Percentiles rank a stretch among this genome's conserved stretches.
Evolutionary conservation across 2,888 invertebrate genomes (phyloP).

Genomic region (Anthrax anthrax): DNA sequence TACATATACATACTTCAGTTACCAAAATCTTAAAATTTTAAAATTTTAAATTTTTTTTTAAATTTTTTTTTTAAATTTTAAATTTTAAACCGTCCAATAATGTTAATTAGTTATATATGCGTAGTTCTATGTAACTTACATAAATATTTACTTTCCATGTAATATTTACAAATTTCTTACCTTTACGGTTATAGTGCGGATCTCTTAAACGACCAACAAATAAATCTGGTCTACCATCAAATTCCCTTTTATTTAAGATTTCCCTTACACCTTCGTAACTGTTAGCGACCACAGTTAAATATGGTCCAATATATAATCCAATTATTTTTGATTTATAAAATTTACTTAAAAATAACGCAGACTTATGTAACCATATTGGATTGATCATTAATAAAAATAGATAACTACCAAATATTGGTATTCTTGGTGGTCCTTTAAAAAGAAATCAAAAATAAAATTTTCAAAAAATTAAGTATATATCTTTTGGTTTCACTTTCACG

Average conservation of each 20-base stretch:
- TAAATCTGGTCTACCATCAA: slow-evolving; percentile 44
- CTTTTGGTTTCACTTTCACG: neutral
- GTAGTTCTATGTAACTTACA: too few relatives aligned
- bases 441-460: neutral
- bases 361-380: slow-evolving; percentile 38
- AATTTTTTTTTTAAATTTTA: too few relatives aligned
- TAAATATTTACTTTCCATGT: too few relatives aligned
- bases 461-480: neutral
- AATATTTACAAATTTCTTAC: slow-evolving; percentile 16
- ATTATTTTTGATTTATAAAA: slow-evolving; percentile 46
- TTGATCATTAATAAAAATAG: slow-evolving; percentile 41
- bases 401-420: slow-evolving; percentile 49
- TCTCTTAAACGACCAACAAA: slow-evolving; percentile 38
- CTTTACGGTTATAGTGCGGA: slow-evolving; percentile 23
- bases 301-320: slow-evolving; percentile 41
- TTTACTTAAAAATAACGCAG: slow-evolving; percentile 37
- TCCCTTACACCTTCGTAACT: slow-evolving; percentile 42
- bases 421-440: slow-evolving; percentile 42
- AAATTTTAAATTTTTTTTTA: too few relatives aligned
- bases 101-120: too few relatives aligned
- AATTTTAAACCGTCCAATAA: too few relatives aligned
- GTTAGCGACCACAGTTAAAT: slow-evolving; percentile 38
- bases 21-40: too few relatives aligned
- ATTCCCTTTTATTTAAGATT: slow-evolving; percentile 42
- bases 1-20: too few relatives aligned